Percentiles rank a stretch among this genome's conserved stretches.
phyloP scores from a whole-genome alignment of 2,113 vertebrate genomes.

The Pseudorasbora parva region DNA sequence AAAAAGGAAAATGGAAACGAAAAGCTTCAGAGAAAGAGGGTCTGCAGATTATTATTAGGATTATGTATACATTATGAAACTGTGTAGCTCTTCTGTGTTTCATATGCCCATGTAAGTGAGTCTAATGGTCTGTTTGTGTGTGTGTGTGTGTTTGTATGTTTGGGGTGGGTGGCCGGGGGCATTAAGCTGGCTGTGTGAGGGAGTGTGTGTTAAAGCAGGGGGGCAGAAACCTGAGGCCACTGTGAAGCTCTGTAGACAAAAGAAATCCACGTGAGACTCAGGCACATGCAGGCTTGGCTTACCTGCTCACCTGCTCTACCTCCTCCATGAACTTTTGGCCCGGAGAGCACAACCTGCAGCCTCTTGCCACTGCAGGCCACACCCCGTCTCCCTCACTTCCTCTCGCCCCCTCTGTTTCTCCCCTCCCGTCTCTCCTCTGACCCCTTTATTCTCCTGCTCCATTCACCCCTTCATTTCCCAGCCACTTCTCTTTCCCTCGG shows the following conservation, averaged over 20 bases:
- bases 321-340: slow-evolving; percentile 76
- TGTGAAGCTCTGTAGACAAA: slow-evolving; percentile 51
- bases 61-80: slow-evolving; percentile 1
- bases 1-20: slow-evolving; percentile 22
- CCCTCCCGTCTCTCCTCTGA: slow-evolving; percentile 12
- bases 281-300: slow-evolving; percentile 51
- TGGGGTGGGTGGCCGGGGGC: background rate
- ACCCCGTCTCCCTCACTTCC: slow-evolving; percentile 54
- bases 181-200: slow-evolving; percentile 29
- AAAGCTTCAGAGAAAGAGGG: slow-evolving; percentile 9
- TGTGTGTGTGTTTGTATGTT: slow-evolving; percentile 30
- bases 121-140: slow-evolving; percentile 20
- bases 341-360: slow-evolving; percentile 65
- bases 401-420: slow-evolving; percentile 18
- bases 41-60: slow-evolving; percentile 24
- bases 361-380: slow-evolving; percentile 68
- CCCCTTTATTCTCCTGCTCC: slow-evolving; percentile 23
- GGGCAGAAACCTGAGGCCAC: slow-evolving; percentile 72
- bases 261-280: slow-evolving; percentile 53
- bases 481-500: slow-evolving; percentile 1
- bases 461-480: slow-evolving; percentile 29
- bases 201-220: slow-evolving; percentile 55
- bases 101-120: background rate
- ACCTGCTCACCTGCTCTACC: slow-evolving; percentile 50
- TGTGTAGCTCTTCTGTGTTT: background rate